phyloP scores from a whole-genome alignment of 2,797 vertebrate species.

The Girardinus metallicus region DNA sequence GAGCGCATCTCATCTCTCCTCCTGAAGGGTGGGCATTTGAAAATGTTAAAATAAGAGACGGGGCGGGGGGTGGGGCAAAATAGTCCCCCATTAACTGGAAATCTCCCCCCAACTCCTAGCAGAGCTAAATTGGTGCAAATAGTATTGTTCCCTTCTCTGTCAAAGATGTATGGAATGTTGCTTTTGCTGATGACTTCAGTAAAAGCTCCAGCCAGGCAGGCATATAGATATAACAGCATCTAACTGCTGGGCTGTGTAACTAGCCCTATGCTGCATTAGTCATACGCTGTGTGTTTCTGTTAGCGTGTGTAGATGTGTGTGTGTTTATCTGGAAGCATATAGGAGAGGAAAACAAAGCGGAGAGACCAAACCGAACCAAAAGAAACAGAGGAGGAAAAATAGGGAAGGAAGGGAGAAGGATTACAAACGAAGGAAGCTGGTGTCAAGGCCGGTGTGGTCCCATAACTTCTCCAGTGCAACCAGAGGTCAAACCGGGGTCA shows the following conservation, averaged over 20 bases:
- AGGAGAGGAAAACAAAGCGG: conserved; percentile 58
- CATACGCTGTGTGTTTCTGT: conserved; percentile 42
- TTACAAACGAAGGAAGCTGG: conserved; percentile 73
- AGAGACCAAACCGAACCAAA: conserved; percentile 27
- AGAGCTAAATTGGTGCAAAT: conserved; percentile 73
- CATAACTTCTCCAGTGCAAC: conserved; percentile 76
- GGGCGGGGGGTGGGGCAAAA: not conserved
- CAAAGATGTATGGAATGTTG: conserved; percentile 72
- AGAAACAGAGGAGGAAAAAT: conserved; percentile 24
- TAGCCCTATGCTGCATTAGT: conserved; percentile 63
- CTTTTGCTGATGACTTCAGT: conserved; percentile 72
- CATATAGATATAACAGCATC: conserved; percentile 66
- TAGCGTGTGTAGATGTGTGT: conserved; percentile 8
- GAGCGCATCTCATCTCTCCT: conserved; percentile 62
- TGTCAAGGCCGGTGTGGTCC: conserved; percentile 71
- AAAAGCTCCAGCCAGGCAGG: conserved; percentile 68
- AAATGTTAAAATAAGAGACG: conserved; percentile 62
- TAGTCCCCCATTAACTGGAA: conserved; percentile 62
- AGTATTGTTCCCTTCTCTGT: conserved; percentile 72
- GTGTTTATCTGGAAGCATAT: conserved; percentile 50
- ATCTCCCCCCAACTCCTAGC: conserved; percentile 26
- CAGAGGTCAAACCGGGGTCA: conserved; percentile 75
- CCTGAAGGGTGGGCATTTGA: conserved; percentile 67
- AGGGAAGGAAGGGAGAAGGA: conserved; percentile 47
- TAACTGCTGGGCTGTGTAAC: conserved; percentile 76